Evolutionary conservation across 2,113 vertebrate genomes (phyloP), one percentile per base, ranked within the genome.

Genomic region (Chaetorhynchus papuensis): DNA sequence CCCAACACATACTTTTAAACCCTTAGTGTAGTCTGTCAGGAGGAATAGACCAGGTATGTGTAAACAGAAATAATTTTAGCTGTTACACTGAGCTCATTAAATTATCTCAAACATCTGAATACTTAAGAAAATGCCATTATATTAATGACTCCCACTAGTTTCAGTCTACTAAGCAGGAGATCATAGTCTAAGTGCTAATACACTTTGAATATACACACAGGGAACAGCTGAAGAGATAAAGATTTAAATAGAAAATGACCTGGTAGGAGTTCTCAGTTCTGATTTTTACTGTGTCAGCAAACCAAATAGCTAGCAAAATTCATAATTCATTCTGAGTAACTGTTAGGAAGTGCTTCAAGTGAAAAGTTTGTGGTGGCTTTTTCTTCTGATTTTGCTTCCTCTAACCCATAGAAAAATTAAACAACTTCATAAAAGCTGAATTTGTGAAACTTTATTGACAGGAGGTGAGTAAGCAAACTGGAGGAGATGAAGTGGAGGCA

Each of bases 201-300:
- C 39, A 64, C 60, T 93, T 50, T 57, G 74, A 87, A 82, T 56
- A 75, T 31, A 72, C n/a, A 72, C 84, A 82, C 22, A 75, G 61
- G 41, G 77, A 87, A 31, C 47, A 91, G 56, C 41, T 84, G 65
- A 90, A 87, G 72, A 76, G n/a, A 81, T 31, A 82, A 82, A 89
- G 68, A 95, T 63, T 89, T 78, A 66, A 84, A 92, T 24, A 81
- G 75, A 87, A 94, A 75, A 84, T 70, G 18, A 80, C 49, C 83
- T 63, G 35, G 42, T 30, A 93, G 37, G 61, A 92, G 42, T 39
- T 85, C 47, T 87, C 39, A 76, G n/a, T 78, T 90, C 50, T 75
- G 64, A 59, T 66, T 93, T 93, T 77, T 54, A 81, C 49, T 72
- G 50, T 80, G 54, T 86, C 90, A 94, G 85, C 85, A 93, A 86